Percentiles rank a stretch among this genome's conserved stretches.
phyloP scores from a whole-genome alignment of 1,140 invertebrate genomes.

The Helicoverpa armigera region DNA sequence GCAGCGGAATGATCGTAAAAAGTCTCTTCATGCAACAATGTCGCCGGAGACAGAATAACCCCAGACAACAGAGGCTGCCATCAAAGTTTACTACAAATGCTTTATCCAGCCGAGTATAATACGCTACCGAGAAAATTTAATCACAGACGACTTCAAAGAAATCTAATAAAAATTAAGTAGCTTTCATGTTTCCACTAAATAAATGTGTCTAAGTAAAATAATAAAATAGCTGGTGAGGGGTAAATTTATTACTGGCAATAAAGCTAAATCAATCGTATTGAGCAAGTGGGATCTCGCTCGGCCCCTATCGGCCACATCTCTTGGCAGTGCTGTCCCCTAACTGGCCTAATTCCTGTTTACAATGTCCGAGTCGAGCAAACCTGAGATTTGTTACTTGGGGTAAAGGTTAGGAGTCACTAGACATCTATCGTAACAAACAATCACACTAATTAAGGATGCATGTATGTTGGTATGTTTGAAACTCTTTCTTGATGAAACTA shows the following conservation, averaged over 20 bases:
- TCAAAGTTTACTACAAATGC: constrained; percentile 45
- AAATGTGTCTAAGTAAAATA: constrained; percentile 47
- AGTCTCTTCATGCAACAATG: constrained; percentile 53
- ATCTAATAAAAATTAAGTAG: constrained; percentile 42
- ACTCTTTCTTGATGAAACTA: no score
- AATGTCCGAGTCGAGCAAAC: constrained; percentile 33
- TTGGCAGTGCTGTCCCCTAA: constrained; percentile 54
- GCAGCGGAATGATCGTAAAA: constrained; percentile 60
- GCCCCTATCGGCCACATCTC: constrained; percentile 67
- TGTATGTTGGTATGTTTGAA: no score
- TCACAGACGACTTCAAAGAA: constrained; percentile 35
- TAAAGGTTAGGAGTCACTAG: no score
- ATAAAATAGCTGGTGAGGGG: constrained; percentile 56
- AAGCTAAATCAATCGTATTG: constrained; percentile 78
- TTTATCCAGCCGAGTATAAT: constrained; percentile 32
- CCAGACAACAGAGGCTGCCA: constrained; percentile 40
- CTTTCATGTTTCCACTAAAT: constrained; percentile 45
- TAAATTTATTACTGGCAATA: constrained; percentile 78
- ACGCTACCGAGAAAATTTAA: constrained; percentile 39
- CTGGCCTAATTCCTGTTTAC: constrained; percentile 66
- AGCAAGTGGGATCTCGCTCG: constrained; percentile 67
- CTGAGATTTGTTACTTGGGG: neutral
- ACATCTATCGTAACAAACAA: neutral
- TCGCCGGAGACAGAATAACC: constrained; percentile 34
- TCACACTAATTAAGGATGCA: no score